Conservation (phyloP, 2,888 invertebrate species). For the Trissolcus brochymenae region DNA sequence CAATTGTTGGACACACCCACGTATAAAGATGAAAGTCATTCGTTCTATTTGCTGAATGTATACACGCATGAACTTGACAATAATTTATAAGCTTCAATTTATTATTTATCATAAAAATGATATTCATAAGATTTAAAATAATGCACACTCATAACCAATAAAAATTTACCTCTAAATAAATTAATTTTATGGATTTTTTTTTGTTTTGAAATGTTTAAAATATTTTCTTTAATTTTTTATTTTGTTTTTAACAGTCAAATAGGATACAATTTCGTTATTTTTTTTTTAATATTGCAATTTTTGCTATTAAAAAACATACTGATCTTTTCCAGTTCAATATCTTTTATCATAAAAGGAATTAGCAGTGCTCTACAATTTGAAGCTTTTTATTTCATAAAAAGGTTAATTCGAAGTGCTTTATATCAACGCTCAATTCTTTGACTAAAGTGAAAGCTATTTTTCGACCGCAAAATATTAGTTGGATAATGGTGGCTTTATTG, state of each 20-base stretch:
- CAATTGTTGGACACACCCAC: constrained; percentile 46
- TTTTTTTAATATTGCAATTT: no score
- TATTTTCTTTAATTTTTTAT: no score
- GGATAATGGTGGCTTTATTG: constrained; percentile 54
- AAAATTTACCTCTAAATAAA: no score
- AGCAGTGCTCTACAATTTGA: no score
- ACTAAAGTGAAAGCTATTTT: neutral
- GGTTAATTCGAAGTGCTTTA: neutral
- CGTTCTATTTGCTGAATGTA: constrained; percentile 26
- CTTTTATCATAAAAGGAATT: no score
- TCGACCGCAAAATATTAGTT: constrained; percentile 21
- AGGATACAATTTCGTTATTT: no score
- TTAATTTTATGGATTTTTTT: no score
- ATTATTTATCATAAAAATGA: neutral
- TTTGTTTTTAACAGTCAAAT: no score
- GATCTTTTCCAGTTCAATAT: no score
- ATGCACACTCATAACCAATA: neutral
- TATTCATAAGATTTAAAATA: neutral
- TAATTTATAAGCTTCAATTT: constrained; percentile 3
- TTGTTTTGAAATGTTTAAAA: no score
- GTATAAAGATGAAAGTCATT: constrained; percentile 17
- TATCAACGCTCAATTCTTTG: neutral
- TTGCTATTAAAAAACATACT: no score
- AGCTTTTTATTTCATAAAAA: no score
- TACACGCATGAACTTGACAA: constrained; percentile 4